phyloP scores from a whole-genome alignment of 2,113 vertebrate species.

The Hemiscyllium ocellatum region DNA sequence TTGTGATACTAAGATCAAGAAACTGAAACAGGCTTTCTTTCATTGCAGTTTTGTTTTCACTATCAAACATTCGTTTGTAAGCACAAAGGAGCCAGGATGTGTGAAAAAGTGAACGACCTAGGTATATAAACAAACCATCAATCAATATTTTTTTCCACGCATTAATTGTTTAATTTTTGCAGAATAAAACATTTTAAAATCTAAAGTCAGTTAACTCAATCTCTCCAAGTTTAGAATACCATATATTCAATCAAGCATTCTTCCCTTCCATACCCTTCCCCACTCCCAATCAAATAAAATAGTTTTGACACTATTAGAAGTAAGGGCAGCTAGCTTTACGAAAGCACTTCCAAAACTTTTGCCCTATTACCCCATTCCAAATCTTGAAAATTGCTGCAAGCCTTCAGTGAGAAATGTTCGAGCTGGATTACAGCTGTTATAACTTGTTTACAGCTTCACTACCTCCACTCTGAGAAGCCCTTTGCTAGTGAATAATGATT shows the following conservation, averaged over 20 bases:
- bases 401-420: no score
- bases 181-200: neutral
- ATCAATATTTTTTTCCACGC: neutral
- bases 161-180: neutral
- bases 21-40: slow-evolving; percentile 80
- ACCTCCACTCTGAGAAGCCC: no score
- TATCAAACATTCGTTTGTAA: slow-evolving; percentile 90
- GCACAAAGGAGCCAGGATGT: slow-evolving; percentile 84
- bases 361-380: no score
- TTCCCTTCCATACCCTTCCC: neutral
- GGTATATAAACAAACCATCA: slow-evolving; percentile 47
- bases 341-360: no score
- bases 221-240: neutral
- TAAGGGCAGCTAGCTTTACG: neutral
- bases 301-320: neutral
- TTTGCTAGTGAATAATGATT: neutral
- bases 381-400: no score
- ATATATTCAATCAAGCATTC: neutral
- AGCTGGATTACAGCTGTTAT: no score
- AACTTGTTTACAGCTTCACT: no score
- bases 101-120: slow-evolving; percentile 61
- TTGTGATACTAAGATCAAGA: slow-evolving; percentile 68
- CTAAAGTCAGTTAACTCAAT: neutral
- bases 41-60: slow-evolving; percentile 81
- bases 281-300: neutral